Evolutionary conservation across 2,797 vertebrate genomes (phyloP).

Genomic region (Euphonia xanthogaster): DNA sequence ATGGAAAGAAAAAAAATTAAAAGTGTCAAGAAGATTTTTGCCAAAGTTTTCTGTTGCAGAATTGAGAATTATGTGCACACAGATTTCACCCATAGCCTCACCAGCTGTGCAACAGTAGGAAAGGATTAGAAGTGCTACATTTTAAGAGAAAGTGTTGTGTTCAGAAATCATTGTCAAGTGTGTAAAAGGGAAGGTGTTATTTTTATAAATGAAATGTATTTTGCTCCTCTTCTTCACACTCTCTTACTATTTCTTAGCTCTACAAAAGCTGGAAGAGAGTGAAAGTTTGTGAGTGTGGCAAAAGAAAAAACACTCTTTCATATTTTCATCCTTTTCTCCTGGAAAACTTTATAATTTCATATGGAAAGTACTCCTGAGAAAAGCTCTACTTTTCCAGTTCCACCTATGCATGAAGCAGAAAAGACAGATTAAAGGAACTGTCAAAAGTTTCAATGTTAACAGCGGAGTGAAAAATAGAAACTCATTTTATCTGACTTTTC

Average conservation of each 20-base stretch:
- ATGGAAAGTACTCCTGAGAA: neutral
- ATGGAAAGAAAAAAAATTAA: neutral
- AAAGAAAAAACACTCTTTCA: neutral
- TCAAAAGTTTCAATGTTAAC: slow-evolving; percentile 14
- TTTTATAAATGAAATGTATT: neutral
- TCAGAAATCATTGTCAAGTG: slow-evolving; percentile 1
- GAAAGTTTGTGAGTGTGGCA: neutral
- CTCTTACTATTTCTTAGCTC: neutral
- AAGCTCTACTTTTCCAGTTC: neutral
- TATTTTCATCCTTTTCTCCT: neutral
- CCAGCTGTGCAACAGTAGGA: neutral
- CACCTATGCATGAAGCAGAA: neutral
- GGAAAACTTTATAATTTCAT: neutral
- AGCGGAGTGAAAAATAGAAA: slow-evolving; percentile 17
- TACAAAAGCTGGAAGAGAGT: neutral
- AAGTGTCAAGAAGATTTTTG: neutral
- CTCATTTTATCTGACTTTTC: neutral
- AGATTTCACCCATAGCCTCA: neutral
- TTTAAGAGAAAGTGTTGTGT: neutral
- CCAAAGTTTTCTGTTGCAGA: neutral
- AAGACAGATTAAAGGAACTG: slow-evolving; percentile 18
- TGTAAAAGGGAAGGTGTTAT: neutral
- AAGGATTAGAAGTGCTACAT: neutral
- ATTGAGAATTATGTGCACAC: neutral
- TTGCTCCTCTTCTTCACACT: neutral